Evolutionary conservation across 2,888 invertebrate species (phyloP).

Genomic region (Holacanthella duospinosa): DNA sequence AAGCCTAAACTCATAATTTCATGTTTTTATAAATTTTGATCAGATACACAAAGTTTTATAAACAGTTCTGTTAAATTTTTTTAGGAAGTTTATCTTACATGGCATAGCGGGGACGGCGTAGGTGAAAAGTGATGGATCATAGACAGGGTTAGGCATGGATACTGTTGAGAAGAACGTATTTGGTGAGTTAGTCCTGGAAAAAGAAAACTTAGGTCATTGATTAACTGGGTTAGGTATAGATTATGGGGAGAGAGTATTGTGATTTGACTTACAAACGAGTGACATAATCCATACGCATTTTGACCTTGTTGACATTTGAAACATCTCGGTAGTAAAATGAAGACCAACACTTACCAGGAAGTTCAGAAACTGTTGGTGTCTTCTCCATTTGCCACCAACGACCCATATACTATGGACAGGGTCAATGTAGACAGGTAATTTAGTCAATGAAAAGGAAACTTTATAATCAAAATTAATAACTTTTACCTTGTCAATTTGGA

Average conservation of each 20-base stretch:
- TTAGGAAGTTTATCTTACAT: conserved; percentile 16
- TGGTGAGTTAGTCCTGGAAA: conserved; percentile 20
- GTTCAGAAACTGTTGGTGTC: conserved; percentile 37
- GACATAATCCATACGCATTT: conserved; percentile 38
- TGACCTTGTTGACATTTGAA: conserved; percentile 37
- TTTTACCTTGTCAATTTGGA: conserved; percentile 36
- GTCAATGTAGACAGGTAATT: conserved; percentile 3
- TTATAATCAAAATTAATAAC: too few relatives aligned
- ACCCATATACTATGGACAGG: conserved; percentile 37
- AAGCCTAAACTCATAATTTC: too few relatives aligned
- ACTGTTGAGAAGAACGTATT: conserved; percentile 24
- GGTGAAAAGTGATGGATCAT: conserved; percentile 21
- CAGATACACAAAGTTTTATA: neutral
- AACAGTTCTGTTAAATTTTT: neutral
- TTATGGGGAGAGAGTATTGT: neutral
- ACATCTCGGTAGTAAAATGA: conserved; percentile 38
- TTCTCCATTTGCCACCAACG: conserved; percentile 39
- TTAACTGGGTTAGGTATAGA: neutral
- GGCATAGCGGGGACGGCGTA: conserved; percentile 27
- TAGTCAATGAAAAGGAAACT: too few relatives aligned
- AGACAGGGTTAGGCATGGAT: conserved; percentile 16
- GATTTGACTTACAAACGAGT: conserved; percentile 35
- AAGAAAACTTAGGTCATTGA: neutral
- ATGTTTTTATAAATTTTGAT: neutral
- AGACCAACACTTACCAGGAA: conserved; percentile 39